A percentile compares a stretch with the other conserved stretches of the same genome.
These are phyloP conservation scores for Thumatha senex DNA, from an alignment of 2,888 invertebrate species.

Conservation along the genomic window DNA sequence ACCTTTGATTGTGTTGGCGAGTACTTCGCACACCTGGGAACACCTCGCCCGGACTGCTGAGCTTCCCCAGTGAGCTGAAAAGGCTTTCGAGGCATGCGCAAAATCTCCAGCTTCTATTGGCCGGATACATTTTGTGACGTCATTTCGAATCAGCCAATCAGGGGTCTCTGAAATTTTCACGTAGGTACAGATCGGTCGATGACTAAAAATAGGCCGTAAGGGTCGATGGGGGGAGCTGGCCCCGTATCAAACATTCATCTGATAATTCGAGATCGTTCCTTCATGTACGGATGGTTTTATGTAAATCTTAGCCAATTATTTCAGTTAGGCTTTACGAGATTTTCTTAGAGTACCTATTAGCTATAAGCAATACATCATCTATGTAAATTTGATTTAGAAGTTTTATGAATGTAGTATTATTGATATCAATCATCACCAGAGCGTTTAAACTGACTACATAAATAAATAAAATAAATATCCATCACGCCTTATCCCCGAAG, in stretches of 20 bases:
- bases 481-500: too few species aligned
- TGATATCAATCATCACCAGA: too few species aligned
- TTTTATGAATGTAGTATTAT: too few species aligned
- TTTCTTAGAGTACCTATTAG: neutral
- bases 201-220: slow-evolving; percentile 70
- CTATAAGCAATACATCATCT: too few species aligned
- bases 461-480: too few species aligned
- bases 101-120: slow-evolving; percentile 60
- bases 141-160: slow-evolving; percentile 63
- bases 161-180: slow-evolving; percentile 67
- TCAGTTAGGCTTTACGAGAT: neutral
- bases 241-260: slow-evolving; percentile 39
- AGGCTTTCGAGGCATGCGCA: slow-evolving; percentile 69
- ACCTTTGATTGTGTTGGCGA: slow-evolving; percentile 66
- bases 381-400: too few species aligned
- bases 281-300: slow-evolving; percentile 27
- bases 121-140: slow-evolving; percentile 61
- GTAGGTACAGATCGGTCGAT: slow-evolving; percentile 78
- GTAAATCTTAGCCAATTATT: slow-evolving; percentile 22
- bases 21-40: slow-evolving; percentile 77
- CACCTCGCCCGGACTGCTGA: slow-evolving; percentile 75
- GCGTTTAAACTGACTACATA: too few species aligned
- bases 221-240: slow-evolving; percentile 36
- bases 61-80: slow-evolving; percentile 51
- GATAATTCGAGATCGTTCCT: slow-evolving; percentile 28